A percentile compares a stretch with the other conserved stretches of the same genome.
Conservation (phyloP, 1,140 invertebrate genomes). For the Homalodisca vitripennis region DNA sequence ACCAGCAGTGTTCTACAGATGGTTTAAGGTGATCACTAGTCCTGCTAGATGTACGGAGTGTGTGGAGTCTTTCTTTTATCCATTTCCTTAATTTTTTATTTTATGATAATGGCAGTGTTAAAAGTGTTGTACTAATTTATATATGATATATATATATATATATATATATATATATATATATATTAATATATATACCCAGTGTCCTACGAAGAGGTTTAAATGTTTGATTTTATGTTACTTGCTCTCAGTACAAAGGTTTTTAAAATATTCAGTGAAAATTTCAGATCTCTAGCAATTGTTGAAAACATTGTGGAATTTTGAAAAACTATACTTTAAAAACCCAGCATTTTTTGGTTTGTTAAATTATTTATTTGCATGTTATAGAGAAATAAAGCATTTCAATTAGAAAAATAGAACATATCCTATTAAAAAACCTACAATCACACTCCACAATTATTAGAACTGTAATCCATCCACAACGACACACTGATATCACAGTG, state of each 20-base stretch:
- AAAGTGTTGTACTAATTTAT: too few species aligned
- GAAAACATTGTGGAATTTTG: slow-evolving; percentile 11
- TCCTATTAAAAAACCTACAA: slow-evolving; percentile 5
- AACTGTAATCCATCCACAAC: slow-evolving; percentile 10
- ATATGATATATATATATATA: too few species aligned
- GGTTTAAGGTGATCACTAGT: too few species aligned
- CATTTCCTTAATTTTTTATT: too few species aligned
- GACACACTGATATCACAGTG: slow-evolving; percentile 4
- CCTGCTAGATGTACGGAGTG: too few species aligned
- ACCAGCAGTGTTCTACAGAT: too few species aligned
- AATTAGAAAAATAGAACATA: slow-evolving; percentile 13
- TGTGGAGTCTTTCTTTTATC: too few species aligned
- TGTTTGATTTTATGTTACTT: not conserved
- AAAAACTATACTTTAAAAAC: slow-evolving; percentile 16
- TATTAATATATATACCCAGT: not conserved
- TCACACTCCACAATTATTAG: slow-evolving; percentile 16
- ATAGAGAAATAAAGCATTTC: not conserved
- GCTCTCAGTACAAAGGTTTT: not conserved
- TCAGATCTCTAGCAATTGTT: slow-evolving; percentile 20
- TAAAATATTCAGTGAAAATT: not conserved
- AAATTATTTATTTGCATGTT: slow-evolving; percentile 14
- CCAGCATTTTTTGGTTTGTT: not conserved
- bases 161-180: too few species aligned
- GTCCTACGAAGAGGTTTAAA: not conserved
- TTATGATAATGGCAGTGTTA: too few species aligned